Conservation (phyloP, 2,113 vertebrate species). For the Nothobranchius furzeri region DNA sequence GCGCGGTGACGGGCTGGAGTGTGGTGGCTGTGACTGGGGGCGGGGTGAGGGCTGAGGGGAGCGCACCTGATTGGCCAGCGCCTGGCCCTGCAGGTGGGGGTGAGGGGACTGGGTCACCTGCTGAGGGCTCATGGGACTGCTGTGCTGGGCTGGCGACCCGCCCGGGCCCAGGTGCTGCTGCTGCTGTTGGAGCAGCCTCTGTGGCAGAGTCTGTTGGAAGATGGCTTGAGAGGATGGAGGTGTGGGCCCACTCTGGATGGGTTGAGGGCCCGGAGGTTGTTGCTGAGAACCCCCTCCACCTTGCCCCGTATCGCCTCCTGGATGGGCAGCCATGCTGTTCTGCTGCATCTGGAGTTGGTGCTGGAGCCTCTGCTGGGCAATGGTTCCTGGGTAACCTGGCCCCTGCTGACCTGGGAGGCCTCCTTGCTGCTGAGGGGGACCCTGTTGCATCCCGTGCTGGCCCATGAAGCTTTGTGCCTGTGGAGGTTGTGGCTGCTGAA, state of each 20-base stretch:
- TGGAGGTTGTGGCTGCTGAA: slow-evolving; percentile 88
- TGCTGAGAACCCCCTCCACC: slow-evolving; percentile 84
- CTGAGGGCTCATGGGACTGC: slow-evolving; percentile 90
- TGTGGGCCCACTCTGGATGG: slow-evolving; percentile 63
- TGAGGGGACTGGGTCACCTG: slow-evolving; percentile 86
- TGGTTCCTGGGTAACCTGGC: slow-evolving; percentile 76
- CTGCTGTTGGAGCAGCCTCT: slow-evolving; percentile 82
- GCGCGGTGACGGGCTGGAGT: slow-evolving; percentile 96
- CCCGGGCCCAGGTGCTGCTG: slow-evolving; percentile 77
- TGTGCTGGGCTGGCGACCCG: slow-evolving; percentile 86
- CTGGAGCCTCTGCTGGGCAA: slow-evolving; percentile 78
- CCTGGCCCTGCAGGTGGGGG: slow-evolving; percentile 89
- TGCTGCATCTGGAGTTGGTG: slow-evolving; percentile 77
- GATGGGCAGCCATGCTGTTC: slow-evolving; percentile 66
- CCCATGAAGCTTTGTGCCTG: slow-evolving; percentile 88
- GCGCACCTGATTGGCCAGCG: slow-evolving; percentile 93
- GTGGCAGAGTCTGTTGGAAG: slow-evolving; percentile 89
- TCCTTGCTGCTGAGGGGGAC: slow-evolving; percentile 75
- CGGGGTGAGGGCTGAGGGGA: slow-evolving; percentile 96
- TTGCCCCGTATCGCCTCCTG: slow-evolving; percentile 64
- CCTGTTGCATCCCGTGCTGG: slow-evolving; percentile 81
- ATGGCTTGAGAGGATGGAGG: slow-evolving; percentile 72
- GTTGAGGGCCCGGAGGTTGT: slow-evolving; percentile 78
- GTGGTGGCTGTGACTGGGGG: slow-evolving; percentile 93
- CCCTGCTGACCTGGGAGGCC: slow-evolving; percentile 86